These are phyloP conservation scores for Pavo muticus DNA, from an alignment of 2,113 vertebrate genomes.

Conservation along the genomic window DNA sequence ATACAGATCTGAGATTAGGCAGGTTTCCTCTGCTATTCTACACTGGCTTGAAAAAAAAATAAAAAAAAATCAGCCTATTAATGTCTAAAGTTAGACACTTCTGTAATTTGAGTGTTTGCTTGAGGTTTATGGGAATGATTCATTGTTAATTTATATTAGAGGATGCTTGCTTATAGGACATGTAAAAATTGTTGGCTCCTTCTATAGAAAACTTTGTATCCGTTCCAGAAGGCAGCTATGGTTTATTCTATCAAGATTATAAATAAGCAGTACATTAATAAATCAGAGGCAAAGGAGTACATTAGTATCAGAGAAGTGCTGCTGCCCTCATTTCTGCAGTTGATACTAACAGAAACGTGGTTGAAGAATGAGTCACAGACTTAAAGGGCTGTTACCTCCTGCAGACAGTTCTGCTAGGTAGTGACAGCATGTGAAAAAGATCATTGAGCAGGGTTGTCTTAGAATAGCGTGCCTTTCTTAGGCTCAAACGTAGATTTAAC, in stretches of 20 bases:
- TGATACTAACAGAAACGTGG: neutral
- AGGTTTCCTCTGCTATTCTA: neutral
- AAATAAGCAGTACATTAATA: neutral
- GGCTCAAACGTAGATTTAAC: neutral
- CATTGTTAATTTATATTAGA: neutral
- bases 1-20: neutral
- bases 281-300: neutral
- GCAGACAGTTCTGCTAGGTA: neutral
- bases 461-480: neutral
- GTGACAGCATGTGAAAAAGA: neutral
- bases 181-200: neutral
- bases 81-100: neutral
- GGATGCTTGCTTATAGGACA: neutral
- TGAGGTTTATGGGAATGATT: neutral
- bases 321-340: neutral
- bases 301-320: neutral
- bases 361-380: neutral
- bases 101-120: neutral
- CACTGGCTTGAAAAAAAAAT: neutral
- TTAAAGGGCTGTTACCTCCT: neutral
- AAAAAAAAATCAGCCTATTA: neutral
- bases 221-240: neutral
- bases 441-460: neutral
- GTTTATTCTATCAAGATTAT: neutral
- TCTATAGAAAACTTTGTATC: neutral